Conservation (phyloP, 2,888 invertebrate species). For the Catonia carolina region DNA sequence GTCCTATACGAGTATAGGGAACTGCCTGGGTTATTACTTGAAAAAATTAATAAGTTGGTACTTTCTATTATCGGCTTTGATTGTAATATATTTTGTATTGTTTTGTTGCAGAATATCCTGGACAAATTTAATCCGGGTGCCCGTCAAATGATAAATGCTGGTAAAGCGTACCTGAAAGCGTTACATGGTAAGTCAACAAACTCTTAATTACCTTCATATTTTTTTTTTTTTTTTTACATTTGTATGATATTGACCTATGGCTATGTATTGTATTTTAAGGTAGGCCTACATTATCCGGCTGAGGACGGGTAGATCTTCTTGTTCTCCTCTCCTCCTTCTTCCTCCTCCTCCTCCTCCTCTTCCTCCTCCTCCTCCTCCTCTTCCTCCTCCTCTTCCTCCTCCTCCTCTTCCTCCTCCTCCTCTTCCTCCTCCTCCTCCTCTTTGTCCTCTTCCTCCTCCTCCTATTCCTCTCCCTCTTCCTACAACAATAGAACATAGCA, state of each 20-base stretch:
- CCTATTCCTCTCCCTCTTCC: not conserved
- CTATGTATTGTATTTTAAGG: not conserved
- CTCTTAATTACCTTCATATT: not conserved
- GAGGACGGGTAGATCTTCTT: too few species aligned
- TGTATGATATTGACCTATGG: too few species aligned
- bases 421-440: slow-evolving; percentile 5
- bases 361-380: slow-evolving; percentile 10
- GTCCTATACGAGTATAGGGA: too few species aligned
- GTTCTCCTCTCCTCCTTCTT: not conserved
- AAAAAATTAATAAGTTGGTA: too few species aligned
- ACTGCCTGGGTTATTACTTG: too few species aligned
- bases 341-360: slow-evolving; percentile 9
- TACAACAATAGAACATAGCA: too few species aligned
- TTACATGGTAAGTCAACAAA: slow-evolving; percentile 71
- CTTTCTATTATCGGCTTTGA: too few species aligned
- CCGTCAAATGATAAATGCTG: slow-evolving; percentile 86
- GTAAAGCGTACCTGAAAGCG: slow-evolving; percentile 90
- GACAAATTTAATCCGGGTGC: slow-evolving; percentile 95
- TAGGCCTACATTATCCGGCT: not conserved
- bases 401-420: slow-evolving; percentile 19
- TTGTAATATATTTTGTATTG: not conserved
- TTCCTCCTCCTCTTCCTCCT: slow-evolving; percentile 7
- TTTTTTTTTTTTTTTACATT: too few species aligned
- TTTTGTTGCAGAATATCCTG: slow-evolving; percentile 79
- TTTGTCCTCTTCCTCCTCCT: too few species aligned